Conservation (phyloP, 1,140 invertebrate genomes). For the Acromyrmex echinatior region DNA sequence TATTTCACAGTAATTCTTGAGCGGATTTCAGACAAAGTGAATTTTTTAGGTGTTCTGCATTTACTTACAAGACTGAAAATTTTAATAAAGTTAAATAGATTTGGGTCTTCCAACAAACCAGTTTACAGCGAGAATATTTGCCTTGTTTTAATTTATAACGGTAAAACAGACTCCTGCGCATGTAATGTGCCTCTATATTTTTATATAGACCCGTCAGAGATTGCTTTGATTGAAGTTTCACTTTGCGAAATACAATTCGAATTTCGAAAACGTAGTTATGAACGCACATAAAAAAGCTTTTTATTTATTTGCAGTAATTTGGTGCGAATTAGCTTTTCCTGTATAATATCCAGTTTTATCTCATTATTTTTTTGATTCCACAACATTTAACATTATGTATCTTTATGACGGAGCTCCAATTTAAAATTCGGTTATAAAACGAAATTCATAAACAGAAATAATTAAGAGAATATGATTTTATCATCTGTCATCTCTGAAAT, state of each 20-base stretch:
- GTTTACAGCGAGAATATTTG: slow-evolving; percentile 11
- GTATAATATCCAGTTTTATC: not conserved
- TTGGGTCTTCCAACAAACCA: not conserved
- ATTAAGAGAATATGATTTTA: not conserved
- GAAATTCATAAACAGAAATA: slow-evolving; percentile 1
- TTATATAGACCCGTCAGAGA: not conserved
- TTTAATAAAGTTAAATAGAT: slow-evolving; percentile 49
- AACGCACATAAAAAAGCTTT: not conserved
- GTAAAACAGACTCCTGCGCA: not conserved
- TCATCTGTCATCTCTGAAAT: not conserved
- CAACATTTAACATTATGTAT: slow-evolving; percentile 2
- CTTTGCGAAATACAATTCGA: not conserved
- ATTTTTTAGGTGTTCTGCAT: slow-evolving; percentile 39
- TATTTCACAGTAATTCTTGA: slow-evolving; percentile 58
- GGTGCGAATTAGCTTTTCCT: not conserved
- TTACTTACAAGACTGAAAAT: slow-evolving; percentile 34
- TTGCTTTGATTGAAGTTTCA: slow-evolving; percentile 23
- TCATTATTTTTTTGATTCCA: slow-evolving; percentile 1
- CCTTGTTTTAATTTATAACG: slow-evolving; percentile 26
- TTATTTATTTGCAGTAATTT: slow-evolving; percentile 2
- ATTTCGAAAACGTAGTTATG: not conserved
- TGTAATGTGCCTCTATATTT: not conserved
- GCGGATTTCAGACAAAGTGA: slow-evolving; percentile 25
- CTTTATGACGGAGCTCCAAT: not conserved
- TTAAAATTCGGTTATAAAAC: slow-evolving; percentile 21